These are phyloP conservation scores for Napeogenes inachia DNA, from an alignment of 2,888 invertebrate genomes.

Conservation along the genomic window DNA sequence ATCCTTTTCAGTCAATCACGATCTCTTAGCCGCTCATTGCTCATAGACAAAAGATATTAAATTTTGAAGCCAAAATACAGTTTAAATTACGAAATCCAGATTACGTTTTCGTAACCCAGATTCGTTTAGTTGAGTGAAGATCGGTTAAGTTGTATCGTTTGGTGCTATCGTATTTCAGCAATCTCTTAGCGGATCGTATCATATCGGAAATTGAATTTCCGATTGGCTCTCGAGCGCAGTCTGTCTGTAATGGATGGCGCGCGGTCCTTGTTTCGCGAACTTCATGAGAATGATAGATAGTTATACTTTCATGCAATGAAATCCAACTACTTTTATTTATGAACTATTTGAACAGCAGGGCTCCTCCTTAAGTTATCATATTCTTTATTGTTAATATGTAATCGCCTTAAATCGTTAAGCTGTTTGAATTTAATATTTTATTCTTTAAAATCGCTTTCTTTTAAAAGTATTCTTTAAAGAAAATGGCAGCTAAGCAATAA, in stretches of 20 bases:
- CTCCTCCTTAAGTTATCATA: background rate
- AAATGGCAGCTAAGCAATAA: conserved; percentile 6
- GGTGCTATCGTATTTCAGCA: conserved; percentile 53
- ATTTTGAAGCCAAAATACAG: no score
- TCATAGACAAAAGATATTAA: no score
- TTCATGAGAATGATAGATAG: conserved; percentile 54
- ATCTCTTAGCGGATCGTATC: conserved; percentile 65
- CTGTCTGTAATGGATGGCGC: conserved; percentile 53
- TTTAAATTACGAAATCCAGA: background rate
- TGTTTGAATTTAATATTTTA: no score
- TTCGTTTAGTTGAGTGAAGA: conserved; percentile 23
- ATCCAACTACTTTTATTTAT: conserved; percentile 45
- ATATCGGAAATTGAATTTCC: conserved; percentile 73
- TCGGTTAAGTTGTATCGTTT: conserved; percentile 40
- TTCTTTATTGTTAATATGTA: background rate
- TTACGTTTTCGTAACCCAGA: conserved; percentile 15
- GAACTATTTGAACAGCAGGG: conserved; percentile 7
- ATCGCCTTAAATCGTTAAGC: no score
- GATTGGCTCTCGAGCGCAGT: conserved; percentile 56
- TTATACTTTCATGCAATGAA: conserved; percentile 43
- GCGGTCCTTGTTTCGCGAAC: conserved; percentile 46
- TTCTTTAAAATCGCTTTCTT: no score
- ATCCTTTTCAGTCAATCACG: no score
- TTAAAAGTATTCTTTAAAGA: background rate
- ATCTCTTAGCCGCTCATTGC: no score